phyloP scores from a whole-genome alignment of 2,888 invertebrate species.

The Sipha maydis region DNA sequence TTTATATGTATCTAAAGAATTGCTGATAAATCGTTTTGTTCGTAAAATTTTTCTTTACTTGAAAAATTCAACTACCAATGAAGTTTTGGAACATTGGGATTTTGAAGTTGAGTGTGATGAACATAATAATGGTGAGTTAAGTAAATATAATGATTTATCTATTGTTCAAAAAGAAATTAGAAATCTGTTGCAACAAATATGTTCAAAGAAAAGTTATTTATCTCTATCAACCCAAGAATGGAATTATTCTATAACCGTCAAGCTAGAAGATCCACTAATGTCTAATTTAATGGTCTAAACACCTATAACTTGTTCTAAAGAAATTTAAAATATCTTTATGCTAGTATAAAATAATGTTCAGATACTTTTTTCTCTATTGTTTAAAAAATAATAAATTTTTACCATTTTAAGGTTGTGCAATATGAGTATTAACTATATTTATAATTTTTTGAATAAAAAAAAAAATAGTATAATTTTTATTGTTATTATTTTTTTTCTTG shows the following conservation, averaged over 20 bases:
- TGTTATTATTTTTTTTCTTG: too few species aligned
- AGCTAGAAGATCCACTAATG: constrained; percentile 26
- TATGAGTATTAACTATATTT: too few species aligned
- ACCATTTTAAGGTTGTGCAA: too few species aligned
- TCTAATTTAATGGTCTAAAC: background rate
- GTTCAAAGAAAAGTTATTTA: constrained; percentile 92
- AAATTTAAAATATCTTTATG: too few species aligned
- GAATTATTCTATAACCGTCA: constrained; percentile 25
- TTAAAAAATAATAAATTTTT: too few species aligned
- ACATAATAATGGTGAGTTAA: constrained; percentile 69
- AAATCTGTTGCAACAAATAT: constrained; percentile 94
- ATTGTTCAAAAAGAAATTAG: constrained; percentile 94
- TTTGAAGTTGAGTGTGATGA: constrained; percentile 89
- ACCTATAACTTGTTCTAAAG: background rate
- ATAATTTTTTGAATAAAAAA: too few species aligned
- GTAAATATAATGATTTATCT: constrained; percentile 72
- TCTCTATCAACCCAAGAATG: constrained; percentile 69
- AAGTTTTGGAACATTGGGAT: constrained; percentile 96
- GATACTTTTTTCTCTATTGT: too few species aligned
- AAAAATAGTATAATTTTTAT: too few species aligned
- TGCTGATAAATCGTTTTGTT: constrained; percentile 86
- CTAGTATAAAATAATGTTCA: too few species aligned
- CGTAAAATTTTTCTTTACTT: constrained; percentile 90
- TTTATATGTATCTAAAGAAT: constrained; percentile 74
- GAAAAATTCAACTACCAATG: constrained; percentile 88